Percentiles rank a stretch among this genome's conserved stretches.
Conservation (phyloP, 2,113 vertebrate genomes). For the Eulacestoma nigropectus region DNA sequence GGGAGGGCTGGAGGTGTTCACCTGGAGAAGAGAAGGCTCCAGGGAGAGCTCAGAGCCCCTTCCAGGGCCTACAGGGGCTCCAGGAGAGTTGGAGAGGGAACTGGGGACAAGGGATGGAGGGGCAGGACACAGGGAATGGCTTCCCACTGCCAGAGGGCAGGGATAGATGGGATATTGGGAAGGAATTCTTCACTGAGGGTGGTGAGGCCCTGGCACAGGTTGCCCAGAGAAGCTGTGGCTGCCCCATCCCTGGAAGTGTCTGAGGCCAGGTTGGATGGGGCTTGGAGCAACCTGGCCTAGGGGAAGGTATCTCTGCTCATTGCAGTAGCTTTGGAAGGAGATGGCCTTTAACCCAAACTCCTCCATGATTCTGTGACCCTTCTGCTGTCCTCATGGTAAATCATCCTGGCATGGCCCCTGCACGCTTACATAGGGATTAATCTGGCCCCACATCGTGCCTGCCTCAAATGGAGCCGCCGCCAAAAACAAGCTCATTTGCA, state of each 20-base stretch:
- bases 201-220: rapidly evolving
- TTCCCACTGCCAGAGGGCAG: rapidly evolving
- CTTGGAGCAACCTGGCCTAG: rapidly evolving
- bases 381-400: background rate
- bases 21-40: background rate
- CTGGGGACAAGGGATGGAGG: background rate
- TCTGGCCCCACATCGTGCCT: background rate
- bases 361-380: background rate
- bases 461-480: background rate
- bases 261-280: rapidly evolving
- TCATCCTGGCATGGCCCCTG: background rate
- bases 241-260: background rate
- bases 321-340: background rate
- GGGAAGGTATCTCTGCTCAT: background rate
- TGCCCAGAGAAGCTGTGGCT: background rate
- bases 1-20: background rate
- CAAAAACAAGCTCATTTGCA: constrained; percentile 33
- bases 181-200: rapidly evolving
- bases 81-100: background rate
- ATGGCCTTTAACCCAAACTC: background rate
- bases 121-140: background rate
- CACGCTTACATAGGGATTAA: rapidly evolving
- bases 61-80: rapidly evolving
- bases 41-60: background rate
- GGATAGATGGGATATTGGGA: rapidly evolving